phyloP scores from a whole-genome alignment of 2,888 invertebrate genomes.

The Endotricha flammealis region DNA sequence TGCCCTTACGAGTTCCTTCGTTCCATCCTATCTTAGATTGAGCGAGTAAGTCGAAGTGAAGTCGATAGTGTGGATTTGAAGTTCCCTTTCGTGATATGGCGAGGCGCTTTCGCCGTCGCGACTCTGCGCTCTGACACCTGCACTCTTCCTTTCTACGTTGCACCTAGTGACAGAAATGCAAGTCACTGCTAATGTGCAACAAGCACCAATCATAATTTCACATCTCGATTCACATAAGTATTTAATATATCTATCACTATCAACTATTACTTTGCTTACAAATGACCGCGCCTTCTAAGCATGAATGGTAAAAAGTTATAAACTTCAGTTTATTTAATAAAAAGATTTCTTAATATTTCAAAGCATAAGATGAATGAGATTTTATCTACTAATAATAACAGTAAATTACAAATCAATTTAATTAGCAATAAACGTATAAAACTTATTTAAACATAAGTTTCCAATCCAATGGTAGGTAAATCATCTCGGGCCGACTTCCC shows the following conservation, averaged over 20 bases:
- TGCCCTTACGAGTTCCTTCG: constrained; percentile 53
- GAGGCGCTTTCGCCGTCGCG: constrained; percentile 67
- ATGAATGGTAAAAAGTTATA: no score
- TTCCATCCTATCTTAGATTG: constrained; percentile 48
- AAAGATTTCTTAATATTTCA: no score
- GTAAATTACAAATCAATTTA: no score
- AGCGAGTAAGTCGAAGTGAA: constrained; percentile 50
- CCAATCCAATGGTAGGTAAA: constrained; percentile 42
- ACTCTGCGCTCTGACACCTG: constrained; percentile 61
- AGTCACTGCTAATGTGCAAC: constrained; percentile 23
- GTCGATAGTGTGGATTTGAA: constrained; percentile 57
- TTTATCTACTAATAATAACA: no score
- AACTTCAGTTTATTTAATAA: no score
- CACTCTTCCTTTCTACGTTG: constrained; percentile 74
- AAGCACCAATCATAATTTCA: constrained; percentile 22
- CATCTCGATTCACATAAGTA: constrained; percentile 16
- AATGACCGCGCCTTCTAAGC: no score
- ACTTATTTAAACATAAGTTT: no score
- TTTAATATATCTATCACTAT: no score
- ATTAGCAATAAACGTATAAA: no score
- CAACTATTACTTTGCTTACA: no score
- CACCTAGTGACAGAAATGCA: constrained; percentile 31
- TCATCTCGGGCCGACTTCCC: constrained; percentile 48
- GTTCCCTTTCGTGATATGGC: constrained; percentile 71
- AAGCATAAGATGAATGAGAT: no score